Evolutionary conservation across 2,113 vertebrate genomes (phyloP), one percentile per base, ranked within the genome.

Genomic region (Lophochroa leadbeateri): DNA sequence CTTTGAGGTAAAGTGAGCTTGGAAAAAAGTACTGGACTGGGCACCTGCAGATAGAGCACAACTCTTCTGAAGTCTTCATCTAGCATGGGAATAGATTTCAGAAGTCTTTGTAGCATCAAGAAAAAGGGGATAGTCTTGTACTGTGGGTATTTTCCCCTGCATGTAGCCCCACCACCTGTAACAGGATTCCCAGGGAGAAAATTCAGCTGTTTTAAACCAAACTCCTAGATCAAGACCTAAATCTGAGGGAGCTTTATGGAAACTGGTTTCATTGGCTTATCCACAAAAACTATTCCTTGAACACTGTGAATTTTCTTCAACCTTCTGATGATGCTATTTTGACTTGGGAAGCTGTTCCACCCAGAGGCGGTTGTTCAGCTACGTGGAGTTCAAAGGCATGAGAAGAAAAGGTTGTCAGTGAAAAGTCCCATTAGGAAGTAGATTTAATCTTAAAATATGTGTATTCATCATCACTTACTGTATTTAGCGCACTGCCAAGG

Each of bases 381-480:
- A 39, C 16, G 14, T 0, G 1, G 31, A 57, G 44, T 79, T 92
- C 78, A 90, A 91, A 95, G 55, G 19, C 75, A 69, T 0, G 2
- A 53, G 53, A 82, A 85, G 57, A 76, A 89, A 84, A 90, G 25
- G 6, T 57, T 94, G n/a, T 58, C 49, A 74, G 58, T 37, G 57
- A 91, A 79, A 95, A 65, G 63, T 77, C 88, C 58, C 63, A 87
- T 80, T 91, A 85, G 53, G 71, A 91, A 96, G 58, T 41, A 94
- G 90, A 90, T 92, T 88, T 94, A 88, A 91, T 76, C 82, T 94
- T 74, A 53, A 79, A 85, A 61, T 53, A 79, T n/a, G 19, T 69
- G 70, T 96, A 91, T 87, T 95, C 70, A 91, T 88, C 49, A 37
- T 20, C 65, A 39, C 46, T 76, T 74, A 88, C 85, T 53, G 23